Percentiles rank a stretch among this genome's conserved stretches.
Conservation (phyloP, 2,888 invertebrate genomes). For the Dynastes hyllus region DNA sequence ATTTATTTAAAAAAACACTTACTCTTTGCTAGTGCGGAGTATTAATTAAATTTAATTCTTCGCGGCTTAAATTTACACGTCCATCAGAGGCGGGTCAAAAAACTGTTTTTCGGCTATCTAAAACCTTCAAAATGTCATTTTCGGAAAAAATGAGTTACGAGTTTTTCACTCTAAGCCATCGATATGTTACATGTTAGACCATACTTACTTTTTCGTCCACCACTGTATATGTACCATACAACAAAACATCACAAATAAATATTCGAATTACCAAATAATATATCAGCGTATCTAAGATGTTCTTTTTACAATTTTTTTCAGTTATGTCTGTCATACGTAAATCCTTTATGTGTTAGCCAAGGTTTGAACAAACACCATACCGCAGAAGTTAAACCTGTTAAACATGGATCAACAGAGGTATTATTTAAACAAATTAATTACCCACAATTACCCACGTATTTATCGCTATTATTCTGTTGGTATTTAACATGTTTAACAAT, state of each 20-base stretch:
- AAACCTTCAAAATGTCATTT: too few species aligned
- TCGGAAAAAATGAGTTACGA: too few species aligned
- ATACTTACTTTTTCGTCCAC: too few species aligned
- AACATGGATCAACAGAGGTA: constrained; percentile 42
- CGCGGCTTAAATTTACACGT: too few species aligned
- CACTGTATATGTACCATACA: neutral
- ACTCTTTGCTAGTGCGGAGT: too few species aligned
- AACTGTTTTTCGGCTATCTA: too few species aligned
- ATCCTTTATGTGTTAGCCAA: constrained; percentile 34
- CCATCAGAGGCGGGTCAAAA: too few species aligned
- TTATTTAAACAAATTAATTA: constrained; percentile 25
- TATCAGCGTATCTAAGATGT: constrained; percentile 2
- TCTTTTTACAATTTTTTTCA: constrained; percentile 38
- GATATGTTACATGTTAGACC: too few species aligned
- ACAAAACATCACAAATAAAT: too few species aligned
- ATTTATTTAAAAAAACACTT: too few species aligned
- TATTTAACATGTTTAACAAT: constrained; percentile 43
- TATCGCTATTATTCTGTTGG: constrained; percentile 29
- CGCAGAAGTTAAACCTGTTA: constrained; percentile 43
- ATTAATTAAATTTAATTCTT: too few species aligned
- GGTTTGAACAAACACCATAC: constrained; percentile 36
- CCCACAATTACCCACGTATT: neutral
- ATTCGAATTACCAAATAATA: neutral
- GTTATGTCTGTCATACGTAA: constrained; percentile 35
- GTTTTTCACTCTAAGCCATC: too few species aligned